Conservation (phyloP, 1,140 invertebrate species). For the Papilio polyxenes region DNA sequence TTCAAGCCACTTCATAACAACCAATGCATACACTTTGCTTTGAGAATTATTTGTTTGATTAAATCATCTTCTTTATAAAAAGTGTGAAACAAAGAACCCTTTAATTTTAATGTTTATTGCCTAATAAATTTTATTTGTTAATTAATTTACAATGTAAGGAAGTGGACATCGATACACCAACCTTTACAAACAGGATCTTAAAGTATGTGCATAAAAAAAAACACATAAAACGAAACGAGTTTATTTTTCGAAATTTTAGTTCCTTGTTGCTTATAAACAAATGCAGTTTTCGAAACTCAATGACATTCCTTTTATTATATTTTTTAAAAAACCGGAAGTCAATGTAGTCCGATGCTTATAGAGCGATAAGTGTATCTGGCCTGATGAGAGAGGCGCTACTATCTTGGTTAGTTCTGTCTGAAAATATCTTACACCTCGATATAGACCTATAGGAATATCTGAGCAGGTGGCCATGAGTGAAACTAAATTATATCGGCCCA, state of each 20-base stretch:
- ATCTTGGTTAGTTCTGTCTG: too few relatives aligned
- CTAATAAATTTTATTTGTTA: background rate
- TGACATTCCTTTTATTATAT: background rate
- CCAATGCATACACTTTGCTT: background rate
- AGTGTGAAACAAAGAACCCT: background rate
- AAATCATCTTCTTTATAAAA: background rate
- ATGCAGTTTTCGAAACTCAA: background rate
- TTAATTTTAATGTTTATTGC: background rate
- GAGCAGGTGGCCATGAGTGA: too few relatives aligned
- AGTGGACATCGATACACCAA: conserved; percentile 9
- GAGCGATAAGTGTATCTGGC: too few relatives aligned
- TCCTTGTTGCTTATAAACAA: background rate
- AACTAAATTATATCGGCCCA: too few relatives aligned
- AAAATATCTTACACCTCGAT: too few relatives aligned
- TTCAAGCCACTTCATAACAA: background rate
- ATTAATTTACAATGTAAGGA: conserved; percentile 7
- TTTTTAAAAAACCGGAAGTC: background rate
- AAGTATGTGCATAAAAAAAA: conserved; percentile 6
- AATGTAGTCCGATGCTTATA: background rate
- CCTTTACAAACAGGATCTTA: conserved; percentile 12
- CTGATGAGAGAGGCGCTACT: too few relatives aligned
- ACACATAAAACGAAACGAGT: conserved; percentile 5
- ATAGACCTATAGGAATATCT: too few relatives aligned
- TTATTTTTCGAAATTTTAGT: background rate
- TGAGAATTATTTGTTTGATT: background rate